Percentiles rank a stretch among this genome's conserved stretches.
Evolutionary conservation across 2,113 vertebrate species (phyloP).

Genomic region (Thinocorus orbignyianus): DNA sequence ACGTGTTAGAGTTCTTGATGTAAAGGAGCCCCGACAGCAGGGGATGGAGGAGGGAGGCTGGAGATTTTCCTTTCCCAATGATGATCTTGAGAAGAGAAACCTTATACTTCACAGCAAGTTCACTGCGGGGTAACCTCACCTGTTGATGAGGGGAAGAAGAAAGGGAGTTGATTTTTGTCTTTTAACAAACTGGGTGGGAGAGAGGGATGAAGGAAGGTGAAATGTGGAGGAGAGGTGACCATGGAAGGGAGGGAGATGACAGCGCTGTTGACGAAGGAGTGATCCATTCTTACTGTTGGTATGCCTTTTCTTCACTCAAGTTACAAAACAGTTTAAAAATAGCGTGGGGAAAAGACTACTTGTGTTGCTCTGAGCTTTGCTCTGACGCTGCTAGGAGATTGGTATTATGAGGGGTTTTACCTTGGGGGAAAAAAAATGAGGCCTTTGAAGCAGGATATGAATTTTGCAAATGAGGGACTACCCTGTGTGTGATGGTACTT

Average conservation of each 20-base stretch:
- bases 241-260: not conserved
- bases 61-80: not conserved
- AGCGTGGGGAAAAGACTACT: not conserved
- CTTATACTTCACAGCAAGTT: not conserved
- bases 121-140: not conserved
- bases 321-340: not conserved
- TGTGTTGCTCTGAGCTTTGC: not conserved
- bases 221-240: not conserved
- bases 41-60: not conserved
- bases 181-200: not conserved
- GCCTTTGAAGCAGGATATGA: not conserved
- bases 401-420: not conserved
- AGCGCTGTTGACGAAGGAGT: accelerated
- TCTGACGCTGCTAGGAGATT: not conserved
- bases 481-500: not conserved
- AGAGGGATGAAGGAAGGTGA: not conserved
- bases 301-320: not conserved
- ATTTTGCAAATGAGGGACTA: not conserved
- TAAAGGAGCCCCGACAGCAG: not conserved
- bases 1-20: not conserved
- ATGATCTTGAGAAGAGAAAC: not conserved
- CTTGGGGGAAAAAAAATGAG: not conserved
- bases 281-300: not conserved
- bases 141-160: not conserved
- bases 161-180: not conserved